Conservation (phyloP, 2,113 vertebrate species). For the Rhinogobius similis region DNA sequence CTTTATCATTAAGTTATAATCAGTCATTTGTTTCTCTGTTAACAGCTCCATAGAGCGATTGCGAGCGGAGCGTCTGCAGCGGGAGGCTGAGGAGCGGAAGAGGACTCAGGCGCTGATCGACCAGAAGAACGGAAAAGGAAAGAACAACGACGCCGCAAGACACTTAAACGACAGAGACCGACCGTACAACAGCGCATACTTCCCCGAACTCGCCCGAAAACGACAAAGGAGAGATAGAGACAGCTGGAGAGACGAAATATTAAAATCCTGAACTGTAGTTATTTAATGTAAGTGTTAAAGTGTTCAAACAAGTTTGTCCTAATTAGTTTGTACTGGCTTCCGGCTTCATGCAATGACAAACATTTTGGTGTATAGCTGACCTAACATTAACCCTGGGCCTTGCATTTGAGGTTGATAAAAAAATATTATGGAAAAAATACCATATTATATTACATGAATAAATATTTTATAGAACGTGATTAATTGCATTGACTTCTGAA, state of each 20-base stretch:
- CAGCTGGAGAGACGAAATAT: slow-evolving; percentile 72
- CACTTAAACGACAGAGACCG: slow-evolving; percentile 76
- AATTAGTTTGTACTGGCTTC: no score
- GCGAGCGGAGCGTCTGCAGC: slow-evolving; percentile 81
- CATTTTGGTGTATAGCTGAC: no score
- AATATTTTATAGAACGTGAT: not conserved
- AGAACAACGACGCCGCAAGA: slow-evolving; percentile 30
- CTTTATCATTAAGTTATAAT: not conserved
- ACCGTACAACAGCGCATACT: slow-evolving; percentile 86
- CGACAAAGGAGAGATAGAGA: slow-evolving; percentile 71
- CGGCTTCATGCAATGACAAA: not conserved
- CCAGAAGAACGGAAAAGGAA: slow-evolving; percentile 54
- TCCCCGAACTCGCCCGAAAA: slow-evolving; percentile 84
- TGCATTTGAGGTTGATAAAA: not conserved
- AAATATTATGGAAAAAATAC: no score
- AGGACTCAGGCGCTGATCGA: slow-evolving; percentile 78
- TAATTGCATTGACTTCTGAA: not conserved
- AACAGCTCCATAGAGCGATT: slow-evolving; percentile 77
- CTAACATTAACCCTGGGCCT: no score
- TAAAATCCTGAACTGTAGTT: slow-evolving; percentile 61
- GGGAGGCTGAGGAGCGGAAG: slow-evolving; percentile 79
- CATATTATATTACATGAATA: not conserved
- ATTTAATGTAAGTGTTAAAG: not conserved
- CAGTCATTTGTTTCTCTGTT: not conserved
- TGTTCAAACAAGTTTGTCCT: no score